Base-by-base conservation (phyloP, 2,888 invertebrate genomes). In the Drosophila parthenogenetica region DNA sequence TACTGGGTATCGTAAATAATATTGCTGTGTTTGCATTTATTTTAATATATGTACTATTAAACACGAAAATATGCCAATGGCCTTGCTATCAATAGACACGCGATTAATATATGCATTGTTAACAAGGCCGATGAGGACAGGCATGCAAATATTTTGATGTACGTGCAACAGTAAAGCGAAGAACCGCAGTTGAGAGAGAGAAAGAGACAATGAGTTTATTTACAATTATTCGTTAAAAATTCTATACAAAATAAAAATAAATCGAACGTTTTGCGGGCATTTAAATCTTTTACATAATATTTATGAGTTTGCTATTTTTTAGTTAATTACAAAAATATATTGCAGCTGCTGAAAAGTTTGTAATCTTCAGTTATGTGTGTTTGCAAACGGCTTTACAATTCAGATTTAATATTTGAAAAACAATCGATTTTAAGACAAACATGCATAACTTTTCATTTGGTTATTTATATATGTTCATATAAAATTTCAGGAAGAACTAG, bases 401-500 rank as follows among this genome's bases (percentile, higher is more conserved):
- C 35, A 35, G 11, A 35, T 35, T 35, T 22, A 4, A 7, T 5
- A 10, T 3, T 7, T n/a, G 8, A 2, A n/a, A 10, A 14, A n/a
- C 35, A 8, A 8, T n/a, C 3, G n/a, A n/a, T 17, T 2, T 5
- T n/a, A 13, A 25, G 25, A 11, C 14, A 37, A 35, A 16, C 2
- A 37, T 14, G 7, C 11, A 4, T 1, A 43, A 42, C 8, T 43
- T 13, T 19, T 32, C 13, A 7, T 39, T 51, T 5, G 8, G 0
- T 29, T 25, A 7, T 29, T 8, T 29, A 13, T n/a, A 10, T 11
- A 14, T 39, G 7, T 43, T 13, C 29, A n/a, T 59, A 51, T 3
- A 25, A 3, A 25, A 14, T 59, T 55, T 17, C 60, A 85, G 88
- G 91, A 91, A 73, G 91, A 92, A 74, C 81, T 93, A 46, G 93